Percentiles rank a stretch among this genome's conserved stretches.
These are phyloP conservation scores for Dromaius novaehollandiae DNA, from an alignment of 2,113 vertebrate species.

Conservation along the genomic window DNA sequence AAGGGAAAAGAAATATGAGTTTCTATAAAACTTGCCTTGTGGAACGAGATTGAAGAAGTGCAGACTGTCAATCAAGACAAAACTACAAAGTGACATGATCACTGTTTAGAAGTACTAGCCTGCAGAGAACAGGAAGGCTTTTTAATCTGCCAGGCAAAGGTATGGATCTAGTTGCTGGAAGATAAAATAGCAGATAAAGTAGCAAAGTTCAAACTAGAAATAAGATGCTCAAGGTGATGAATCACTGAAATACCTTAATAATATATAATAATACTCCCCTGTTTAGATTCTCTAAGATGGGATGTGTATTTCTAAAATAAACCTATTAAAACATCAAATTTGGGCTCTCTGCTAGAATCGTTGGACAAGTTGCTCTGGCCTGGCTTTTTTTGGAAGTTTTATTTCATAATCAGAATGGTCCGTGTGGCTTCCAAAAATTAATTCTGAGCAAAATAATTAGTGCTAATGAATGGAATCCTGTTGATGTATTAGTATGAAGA, in stretches of 20 bases:
- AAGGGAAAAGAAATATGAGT: neutral
- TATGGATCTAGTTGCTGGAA: neutral
- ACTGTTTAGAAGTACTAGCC: neutral
- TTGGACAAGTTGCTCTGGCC: neutral
- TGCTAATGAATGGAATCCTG: slow-evolving; percentile 42
- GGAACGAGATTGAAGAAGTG: neutral
- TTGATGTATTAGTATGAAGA: slow-evolving; percentile 3
- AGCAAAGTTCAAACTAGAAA: neutral
- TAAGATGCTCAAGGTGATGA: neutral
- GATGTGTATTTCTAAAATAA: neutral
- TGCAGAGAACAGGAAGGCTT: neutral
- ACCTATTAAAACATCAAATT: neutral
- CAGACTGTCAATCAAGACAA: neutral
- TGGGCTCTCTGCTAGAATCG: neutral
- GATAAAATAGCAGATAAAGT: neutral
- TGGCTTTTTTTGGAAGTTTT: neutral
- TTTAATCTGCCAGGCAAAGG: neutral
- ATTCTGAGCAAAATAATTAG: slow-evolving; percentile 39
- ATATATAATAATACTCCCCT: neutral
- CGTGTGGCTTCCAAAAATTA: neutral
- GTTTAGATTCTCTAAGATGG: neutral
- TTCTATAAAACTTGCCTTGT: neutral
- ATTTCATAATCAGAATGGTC: neutral
- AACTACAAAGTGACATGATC: neutral
- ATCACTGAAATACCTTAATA: neutral